Conservation (phyloP, 2,797 vertebrate species). For the Neosilurus hyrtlii region DNA sequence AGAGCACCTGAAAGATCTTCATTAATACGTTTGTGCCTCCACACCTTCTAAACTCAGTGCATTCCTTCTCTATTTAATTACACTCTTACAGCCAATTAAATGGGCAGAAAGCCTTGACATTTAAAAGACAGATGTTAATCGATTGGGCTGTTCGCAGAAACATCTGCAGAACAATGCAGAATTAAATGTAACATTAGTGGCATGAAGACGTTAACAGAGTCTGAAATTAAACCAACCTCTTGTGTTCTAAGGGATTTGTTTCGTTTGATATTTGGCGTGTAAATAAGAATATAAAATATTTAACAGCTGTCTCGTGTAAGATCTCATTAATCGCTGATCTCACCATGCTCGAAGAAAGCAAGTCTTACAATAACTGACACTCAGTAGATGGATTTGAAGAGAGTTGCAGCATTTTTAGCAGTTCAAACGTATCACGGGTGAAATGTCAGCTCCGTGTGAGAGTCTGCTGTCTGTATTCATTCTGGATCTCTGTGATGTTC, state of each 20-base stretch:
- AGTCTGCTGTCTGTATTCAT: background rate
- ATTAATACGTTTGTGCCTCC: background rate
- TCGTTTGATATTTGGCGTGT: background rate
- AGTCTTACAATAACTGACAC: background rate
- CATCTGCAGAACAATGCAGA: background rate
- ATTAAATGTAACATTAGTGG: background rate
- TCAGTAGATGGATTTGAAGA: background rate
- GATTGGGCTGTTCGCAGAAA: background rate
- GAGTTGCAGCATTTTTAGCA: background rate
- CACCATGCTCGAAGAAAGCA: background rate
- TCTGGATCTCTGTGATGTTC: conserved; percentile 9
- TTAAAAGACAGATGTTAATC: conserved; percentile 33
- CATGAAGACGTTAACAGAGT: background rate
- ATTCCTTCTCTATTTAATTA: background rate
- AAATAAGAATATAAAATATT: background rate
- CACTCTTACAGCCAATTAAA: background rate
- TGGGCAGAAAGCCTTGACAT: conserved; percentile 6
- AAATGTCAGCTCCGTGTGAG: background rate
- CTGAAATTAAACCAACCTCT: background rate
- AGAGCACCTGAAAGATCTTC: background rate
- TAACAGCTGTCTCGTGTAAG: background rate
- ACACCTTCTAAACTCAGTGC: background rate
- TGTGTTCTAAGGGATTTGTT: background rate
- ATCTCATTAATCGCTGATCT: background rate
- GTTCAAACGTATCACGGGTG: background rate